A percentile compares a stretch with the other conserved stretches of the same genome.
Evolutionary conservation across 2,797 vertebrate species (phyloP).

Genomic region (Macropodus opercularis): DNA sequence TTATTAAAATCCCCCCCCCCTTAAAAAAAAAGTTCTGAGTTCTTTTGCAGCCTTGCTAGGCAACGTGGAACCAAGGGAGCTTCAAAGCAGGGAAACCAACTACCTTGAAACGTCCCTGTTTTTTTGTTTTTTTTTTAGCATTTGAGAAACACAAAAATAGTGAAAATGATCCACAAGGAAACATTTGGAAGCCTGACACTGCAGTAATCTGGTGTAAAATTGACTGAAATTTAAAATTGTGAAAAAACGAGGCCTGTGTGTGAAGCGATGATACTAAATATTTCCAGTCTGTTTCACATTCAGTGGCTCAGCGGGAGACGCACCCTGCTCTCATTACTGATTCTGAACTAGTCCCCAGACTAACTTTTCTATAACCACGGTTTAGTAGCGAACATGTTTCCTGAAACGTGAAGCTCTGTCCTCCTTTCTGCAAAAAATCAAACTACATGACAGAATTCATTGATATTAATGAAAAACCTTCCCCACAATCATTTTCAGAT

Average conservation of each 20-base stretch:
- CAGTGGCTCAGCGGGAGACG: slow-evolving; percentile 30
- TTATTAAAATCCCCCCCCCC: slow-evolving; percentile 72
- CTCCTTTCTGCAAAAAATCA: slow-evolving; percentile 25
- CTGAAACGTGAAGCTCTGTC: slow-evolving; percentile 40
- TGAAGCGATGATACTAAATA: slow-evolving; percentile 58
- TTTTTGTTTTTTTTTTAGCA: slow-evolving; percentile 19
- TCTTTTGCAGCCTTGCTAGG: slow-evolving; percentile 58
- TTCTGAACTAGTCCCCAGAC: slow-evolving; percentile 25
- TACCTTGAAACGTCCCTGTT: slow-evolving; percentile 47
- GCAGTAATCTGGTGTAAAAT: slow-evolving; percentile 70
- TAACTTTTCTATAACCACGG: not conserved
- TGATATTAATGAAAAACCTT: slow-evolving; percentile 60
- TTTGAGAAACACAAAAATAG: slow-evolving; percentile 38
- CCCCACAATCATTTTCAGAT: slow-evolving; percentile 43
- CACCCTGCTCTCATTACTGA: slow-evolving; percentile 27
- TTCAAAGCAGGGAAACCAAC: slow-evolving; percentile 50
- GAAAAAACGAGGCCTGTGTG: slow-evolving; percentile 59
- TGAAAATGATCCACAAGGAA: slow-evolving; percentile 55
- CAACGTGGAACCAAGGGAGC: slow-evolving; percentile 44
- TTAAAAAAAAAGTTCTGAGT: slow-evolving; percentile 60
- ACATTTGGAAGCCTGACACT: slow-evolving; percentile 47
- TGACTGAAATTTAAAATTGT: slow-evolving; percentile 61
- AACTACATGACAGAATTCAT: slow-evolving; percentile 56
- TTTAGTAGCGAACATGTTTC: slow-evolving; percentile 11
- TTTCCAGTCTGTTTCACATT: slow-evolving; percentile 45